These are phyloP conservation scores for Pseudococcus jackbeardsleyi DNA, from an alignment of 2,888 invertebrate species.

Conservation along the genomic window DNA sequence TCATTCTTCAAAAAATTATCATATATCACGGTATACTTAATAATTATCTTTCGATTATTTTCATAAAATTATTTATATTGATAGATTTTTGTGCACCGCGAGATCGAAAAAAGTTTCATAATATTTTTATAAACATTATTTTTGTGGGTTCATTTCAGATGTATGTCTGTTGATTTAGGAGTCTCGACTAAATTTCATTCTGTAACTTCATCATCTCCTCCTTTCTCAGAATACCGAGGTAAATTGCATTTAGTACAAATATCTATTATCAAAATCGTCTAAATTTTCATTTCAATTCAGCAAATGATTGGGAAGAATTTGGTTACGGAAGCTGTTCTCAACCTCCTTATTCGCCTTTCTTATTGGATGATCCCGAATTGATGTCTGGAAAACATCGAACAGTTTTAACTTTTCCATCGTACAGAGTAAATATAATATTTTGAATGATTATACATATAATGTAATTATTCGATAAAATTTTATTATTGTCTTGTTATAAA, in stretches of 20 bases:
- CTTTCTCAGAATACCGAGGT: conserved; percentile 65
- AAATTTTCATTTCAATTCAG: neutral
- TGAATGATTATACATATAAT: neutral
- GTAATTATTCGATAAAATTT: neutral
- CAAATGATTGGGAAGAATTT: conserved; percentile 60
- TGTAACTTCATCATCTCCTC: conserved; percentile 63
- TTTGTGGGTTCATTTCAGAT: conserved; percentile 60
- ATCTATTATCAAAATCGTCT: neutral
- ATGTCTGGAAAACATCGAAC: conserved; percentile 92
- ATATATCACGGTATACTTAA: conserved; percentile 58
- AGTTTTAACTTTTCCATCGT: conserved; percentile 87
- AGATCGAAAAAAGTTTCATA: neutral
- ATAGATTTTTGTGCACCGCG: neutral
- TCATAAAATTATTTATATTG: neutral
- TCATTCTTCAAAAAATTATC: conserved; percentile 37
- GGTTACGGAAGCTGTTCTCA: conserved; percentile 30
- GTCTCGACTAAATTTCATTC: conserved; percentile 65
- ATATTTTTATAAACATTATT: neutral
- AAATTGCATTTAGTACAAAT: too few relatives aligned
- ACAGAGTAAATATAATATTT: conserved; percentile 75
- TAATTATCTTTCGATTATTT: neutral
- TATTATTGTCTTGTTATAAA: conserved; percentile 69
- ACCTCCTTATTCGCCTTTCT: conserved; percentile 82
- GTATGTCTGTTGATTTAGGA: conserved; percentile 66
- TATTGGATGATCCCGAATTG: conserved; percentile 92